Base-by-base conservation (phyloP, 2,113 vertebrate genomes). In the Scophthalmus maximus region DNA sequence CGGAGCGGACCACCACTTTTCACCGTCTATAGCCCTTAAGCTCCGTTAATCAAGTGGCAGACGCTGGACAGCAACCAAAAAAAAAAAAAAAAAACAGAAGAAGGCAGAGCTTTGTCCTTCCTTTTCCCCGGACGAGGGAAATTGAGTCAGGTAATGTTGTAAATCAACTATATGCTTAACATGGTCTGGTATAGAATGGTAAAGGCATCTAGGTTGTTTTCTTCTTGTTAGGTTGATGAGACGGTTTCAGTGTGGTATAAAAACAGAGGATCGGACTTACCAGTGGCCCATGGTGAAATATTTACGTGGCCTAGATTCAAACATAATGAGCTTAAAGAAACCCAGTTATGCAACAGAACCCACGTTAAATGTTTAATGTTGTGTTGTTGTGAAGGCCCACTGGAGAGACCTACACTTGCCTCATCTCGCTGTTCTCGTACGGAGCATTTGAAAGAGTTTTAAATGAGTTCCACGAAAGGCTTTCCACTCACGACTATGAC, bases 291-390 rank as follows among this genome's bases (percentile, higher is more conserved):
- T 83, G 59, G 85, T 90, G 34, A 88, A 87, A 90, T 91, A 91
- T 92, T 92, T 89, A 89, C 84, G 81, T 70, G 81, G 76, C 89
- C 88, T 86, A 86, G 81, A 92, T 92, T 91, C 86, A 91, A 87
- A 86, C 74, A 74, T 85, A 89, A 92, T 87, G 76, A 87, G 88
- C 42, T 83, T 76, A 86, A 90, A 87, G 81, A 90, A 86, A 62
- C 72, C 53, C 47, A 73, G 73, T 92, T 91, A 88, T 29, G 65
- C 68, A 90, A 89, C 64, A 34, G 40, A 78, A 55, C n/a, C 52
- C 6, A n/a, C 71, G 73, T 68, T 89, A 44, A 88, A 90, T 86
- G 78, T 87, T 90, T 92, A 84, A 90, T 89, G 78, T 36, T 58
- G 81, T 74, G 87, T 89, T 86, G 78, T 88, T 88, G 56, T 63